Base-by-base conservation (phyloP, 2,888 invertebrate species). In the Lordiphosa andalusiaca region DNA sequence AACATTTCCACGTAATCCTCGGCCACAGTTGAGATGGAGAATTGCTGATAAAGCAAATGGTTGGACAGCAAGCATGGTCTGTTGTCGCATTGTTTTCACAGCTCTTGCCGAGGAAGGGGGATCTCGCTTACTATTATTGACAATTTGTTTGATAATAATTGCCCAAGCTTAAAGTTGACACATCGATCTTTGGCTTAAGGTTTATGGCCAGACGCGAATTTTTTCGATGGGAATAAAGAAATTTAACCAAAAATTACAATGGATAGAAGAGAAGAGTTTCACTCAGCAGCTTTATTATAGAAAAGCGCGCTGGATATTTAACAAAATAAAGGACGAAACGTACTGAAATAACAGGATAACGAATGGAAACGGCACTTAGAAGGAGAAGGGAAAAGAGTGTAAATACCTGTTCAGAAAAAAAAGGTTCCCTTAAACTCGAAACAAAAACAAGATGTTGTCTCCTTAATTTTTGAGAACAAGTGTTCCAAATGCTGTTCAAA, bases 91-190 rank as follows among this genome's bases (percentile, higher is more conserved):
- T 77, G 77, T 77, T 77, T 78, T 83, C 77, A 80, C 84, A 80
- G 80, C 82, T 82, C 73, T 62, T 66, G 70, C 16, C 1, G n/a
- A 42, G 13, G 39, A 2, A 21, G 19, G 13, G 19, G 40, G n/a
- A 44, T 44, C 65, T 44, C 65, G 63, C 68, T 63, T 30, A 30
- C 30, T 30, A 60, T 49, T 72, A 69, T 85, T 88, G 88, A 88
- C 88, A 88, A 88, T 88, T 88, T 88, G 88, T 87, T 88, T 84
- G 84, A 86, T 87, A 88, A 87, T 88, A 88, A 88, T 88, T 88
- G 88, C 88, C 86, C 85, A 87, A 86, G 87, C 87, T 84, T 83
- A 86, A 56, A 81, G 84, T 86, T 88, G 88, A 87, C 87, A 85
- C 86, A 86, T 85, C 83, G 81, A 61, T 64, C 60, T 63, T 59